Conservation (phyloP, 1,140 invertebrate species). For the Drosophila littoralis region DNA sequence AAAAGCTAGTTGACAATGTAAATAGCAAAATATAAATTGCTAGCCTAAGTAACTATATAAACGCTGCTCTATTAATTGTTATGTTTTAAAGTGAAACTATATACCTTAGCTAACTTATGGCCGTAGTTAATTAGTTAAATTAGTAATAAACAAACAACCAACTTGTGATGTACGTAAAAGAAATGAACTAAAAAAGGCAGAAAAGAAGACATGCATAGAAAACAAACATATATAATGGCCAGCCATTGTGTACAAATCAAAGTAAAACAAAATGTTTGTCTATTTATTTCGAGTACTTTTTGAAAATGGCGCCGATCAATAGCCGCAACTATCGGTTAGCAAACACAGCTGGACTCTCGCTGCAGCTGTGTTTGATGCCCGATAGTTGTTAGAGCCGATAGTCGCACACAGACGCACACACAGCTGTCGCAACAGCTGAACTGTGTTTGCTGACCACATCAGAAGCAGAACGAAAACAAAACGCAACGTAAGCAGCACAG, state of each 20-base stretch:
- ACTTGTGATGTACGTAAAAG: conserved; percentile 72
- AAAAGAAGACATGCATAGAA: conserved; percentile 48
- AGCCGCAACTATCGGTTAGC: conserved; percentile 19
- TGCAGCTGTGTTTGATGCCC: background rate
- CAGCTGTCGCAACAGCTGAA: conserved; percentile 19
- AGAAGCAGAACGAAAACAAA: conserved; percentile 42
- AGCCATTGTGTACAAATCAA: conserved; percentile 21
- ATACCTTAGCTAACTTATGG: conserved; percentile 31
- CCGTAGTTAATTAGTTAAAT: conserved; percentile 58
- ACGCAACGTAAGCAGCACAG: conserved; percentile 38
- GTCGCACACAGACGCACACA: background rate
- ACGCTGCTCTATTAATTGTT: conserved; percentile 67
- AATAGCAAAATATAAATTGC: conserved; percentile 44
- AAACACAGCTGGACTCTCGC: background rate
- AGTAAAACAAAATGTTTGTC: conserved; percentile 1
- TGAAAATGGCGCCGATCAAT: conserved; percentile 12
- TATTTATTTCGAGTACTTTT: conserved; percentile 17
- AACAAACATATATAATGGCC: conserved; percentile 11
- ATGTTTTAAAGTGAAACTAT: conserved; percentile 51
- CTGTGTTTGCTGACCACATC: conserved; percentile 19
- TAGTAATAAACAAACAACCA: conserved; percentile 70
- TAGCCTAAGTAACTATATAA: conserved; percentile 3
- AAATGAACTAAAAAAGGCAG: conserved; percentile 67
- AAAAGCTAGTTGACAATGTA: conserved; percentile 49
- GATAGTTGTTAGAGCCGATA: conserved; percentile 2